Evolutionary conservation across 1,140 invertebrate species (phyloP), one percentile per base, ranked within the genome.

Genomic region (Apis laboriosa): DNA sequence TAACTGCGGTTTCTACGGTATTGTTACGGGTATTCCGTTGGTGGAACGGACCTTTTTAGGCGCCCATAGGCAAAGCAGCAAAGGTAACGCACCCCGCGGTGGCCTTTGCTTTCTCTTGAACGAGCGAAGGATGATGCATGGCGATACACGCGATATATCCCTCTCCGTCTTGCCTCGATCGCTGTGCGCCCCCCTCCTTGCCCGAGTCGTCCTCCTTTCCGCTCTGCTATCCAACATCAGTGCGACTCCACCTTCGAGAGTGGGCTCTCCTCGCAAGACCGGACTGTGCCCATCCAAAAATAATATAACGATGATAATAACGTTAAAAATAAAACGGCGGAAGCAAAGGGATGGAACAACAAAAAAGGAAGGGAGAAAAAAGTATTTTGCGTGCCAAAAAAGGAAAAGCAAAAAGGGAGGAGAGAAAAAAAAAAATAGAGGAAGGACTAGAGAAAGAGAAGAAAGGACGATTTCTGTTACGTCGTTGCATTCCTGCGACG

Each of bases 41-140:
- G 17, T 15, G 34, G 28, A 63, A 73, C 24, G 24, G 72, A 67
- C 80, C 63, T 80, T 83, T 81, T 83, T 81, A 81, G 84, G 78
- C 85, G 83, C 85, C 84, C 86, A 85, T 89, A 90, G 90, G 86
- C 90, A 89, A 90, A 91, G 83, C 83, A 88, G 82, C 84, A 82
- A 90, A 92, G 92, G 90, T 92, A 93, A 93, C 93, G 92, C 91
- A 93, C 90, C 93, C 91, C 90, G 92, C 92, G 92, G 93, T 93
- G 93, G 93, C 91, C 92, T 93, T 93, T 93, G 92, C 84, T 93
- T 92, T 91, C 91, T 91, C 91, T 90, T 90, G 85, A 88, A 87
- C 87, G 88, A 89, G 91, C 90, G 89, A 91, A 93, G 91, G 89
- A 94, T 94, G 93, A 94, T 94, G 91, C 91, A 94, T 94, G 92